Percentiles rank a stretch among this genome's conserved stretches.
Conservation (phyloP, 2,797 vertebrate species). For the Zalophus californianus region DNA sequence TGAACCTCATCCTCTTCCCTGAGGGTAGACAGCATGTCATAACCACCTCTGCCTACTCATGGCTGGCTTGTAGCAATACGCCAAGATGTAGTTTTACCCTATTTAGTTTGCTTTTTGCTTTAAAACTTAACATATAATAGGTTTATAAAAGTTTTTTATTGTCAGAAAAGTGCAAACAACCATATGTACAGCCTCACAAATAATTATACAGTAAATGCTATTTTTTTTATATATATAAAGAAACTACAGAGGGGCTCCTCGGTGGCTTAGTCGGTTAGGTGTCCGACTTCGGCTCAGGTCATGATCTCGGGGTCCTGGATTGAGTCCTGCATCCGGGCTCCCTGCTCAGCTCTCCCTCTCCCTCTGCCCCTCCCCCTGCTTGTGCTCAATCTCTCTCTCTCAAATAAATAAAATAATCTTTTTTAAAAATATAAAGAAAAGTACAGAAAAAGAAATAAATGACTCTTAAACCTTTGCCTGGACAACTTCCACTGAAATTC, state of each 20-base stretch:
- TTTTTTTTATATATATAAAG: background rate
- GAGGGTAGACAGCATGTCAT: background rate
- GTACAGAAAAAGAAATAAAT: background rate
- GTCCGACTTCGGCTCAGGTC: background rate
- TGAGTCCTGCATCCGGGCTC: background rate
- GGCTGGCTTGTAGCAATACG: background rate
- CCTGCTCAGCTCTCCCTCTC: background rate
- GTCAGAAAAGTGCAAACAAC: slow-evolving; percentile 32
- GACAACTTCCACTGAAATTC: slow-evolving; percentile 20
- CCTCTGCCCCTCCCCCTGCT: background rate
- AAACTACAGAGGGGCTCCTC: background rate
- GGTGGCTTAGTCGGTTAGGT: background rate
- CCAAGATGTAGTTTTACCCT: background rate
- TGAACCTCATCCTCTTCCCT: background rate
- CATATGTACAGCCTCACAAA: background rate
- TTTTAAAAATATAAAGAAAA: background rate
- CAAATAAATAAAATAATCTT: background rate
- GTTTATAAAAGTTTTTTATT: background rate
- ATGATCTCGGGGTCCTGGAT: background rate
- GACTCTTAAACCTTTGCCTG: background rate
- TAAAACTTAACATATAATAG: background rate
- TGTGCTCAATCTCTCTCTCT: background rate
- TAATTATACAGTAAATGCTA: background rate
- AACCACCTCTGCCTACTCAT: background rate
- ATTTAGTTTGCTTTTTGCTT: background rate